These are phyloP conservation scores for Chloroceryle inda DNA, from an alignment of 2,797 vertebrate genomes.

Conservation along the genomic window DNA sequence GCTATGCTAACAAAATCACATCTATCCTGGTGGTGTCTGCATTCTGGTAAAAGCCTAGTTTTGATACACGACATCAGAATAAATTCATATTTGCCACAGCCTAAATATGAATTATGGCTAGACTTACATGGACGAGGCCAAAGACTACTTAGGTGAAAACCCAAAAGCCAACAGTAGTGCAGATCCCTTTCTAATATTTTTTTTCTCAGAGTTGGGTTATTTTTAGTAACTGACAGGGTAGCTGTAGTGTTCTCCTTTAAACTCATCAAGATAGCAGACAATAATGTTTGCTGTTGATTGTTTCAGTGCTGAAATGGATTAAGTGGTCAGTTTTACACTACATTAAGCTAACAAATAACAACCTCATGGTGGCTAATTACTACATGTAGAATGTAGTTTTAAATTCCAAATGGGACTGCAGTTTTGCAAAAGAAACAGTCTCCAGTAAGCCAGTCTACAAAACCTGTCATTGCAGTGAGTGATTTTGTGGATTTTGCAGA, in stretches of 20 bases:
- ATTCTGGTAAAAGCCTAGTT: background rate
- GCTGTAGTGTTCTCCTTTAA: background rate
- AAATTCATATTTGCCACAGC: background rate
- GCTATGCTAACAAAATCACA: background rate
- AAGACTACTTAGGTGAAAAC: background rate
- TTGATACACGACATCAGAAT: background rate
- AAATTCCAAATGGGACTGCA: background rate
- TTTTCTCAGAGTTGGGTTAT: background rate
- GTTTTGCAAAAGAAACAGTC: background rate
- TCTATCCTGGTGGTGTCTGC: background rate
- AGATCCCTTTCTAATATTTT: background rate
- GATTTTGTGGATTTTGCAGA: background rate
- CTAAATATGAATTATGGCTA: background rate
- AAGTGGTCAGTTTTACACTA: conserved; percentile 26
- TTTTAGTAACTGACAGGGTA: background rate
- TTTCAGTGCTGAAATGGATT: background rate
- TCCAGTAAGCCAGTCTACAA: background rate
- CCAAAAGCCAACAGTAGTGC: background rate
- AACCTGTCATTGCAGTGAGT: background rate
- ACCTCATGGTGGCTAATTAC: background rate
- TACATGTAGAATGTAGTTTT: background rate
- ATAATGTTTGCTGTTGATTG: background rate
- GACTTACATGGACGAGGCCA: background rate
- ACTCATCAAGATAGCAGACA: background rate
- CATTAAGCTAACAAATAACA: conserved; percentile 45